These are phyloP conservation scores for Leptocoma aspasia DNA, from an alignment of 2,113 vertebrate genomes.

Conservation along the genomic window DNA sequence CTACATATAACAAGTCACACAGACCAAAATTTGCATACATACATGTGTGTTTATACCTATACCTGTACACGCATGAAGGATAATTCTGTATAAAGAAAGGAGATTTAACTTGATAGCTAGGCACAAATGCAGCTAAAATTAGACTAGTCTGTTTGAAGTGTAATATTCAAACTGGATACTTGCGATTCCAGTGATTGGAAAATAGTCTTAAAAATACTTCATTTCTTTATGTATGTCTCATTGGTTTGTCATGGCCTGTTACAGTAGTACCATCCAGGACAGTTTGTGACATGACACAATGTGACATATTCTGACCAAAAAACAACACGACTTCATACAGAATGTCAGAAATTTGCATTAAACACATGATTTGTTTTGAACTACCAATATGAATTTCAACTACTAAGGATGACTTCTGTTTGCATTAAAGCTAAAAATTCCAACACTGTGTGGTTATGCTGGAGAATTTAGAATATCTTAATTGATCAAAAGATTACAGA, in stretches of 20 bases:
- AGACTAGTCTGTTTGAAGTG: background rate
- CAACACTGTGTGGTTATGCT: background rate
- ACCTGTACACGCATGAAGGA: background rate
- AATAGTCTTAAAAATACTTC: conserved; percentile 44
- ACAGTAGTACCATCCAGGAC: background rate
- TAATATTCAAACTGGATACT: background rate
- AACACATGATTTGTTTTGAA: conserved; percentile 11
- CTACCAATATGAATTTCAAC: background rate
- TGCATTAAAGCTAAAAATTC: background rate
- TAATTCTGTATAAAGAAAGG: background rate
- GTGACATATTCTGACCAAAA: conserved; percentile 5
- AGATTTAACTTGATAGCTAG: background rate
- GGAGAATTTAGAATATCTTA: background rate
- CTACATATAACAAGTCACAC: background rate
- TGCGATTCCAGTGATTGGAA: background rate
- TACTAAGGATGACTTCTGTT: background rate
- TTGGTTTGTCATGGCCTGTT: conserved; percentile 27
- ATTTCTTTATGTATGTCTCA: conserved; percentile 1
- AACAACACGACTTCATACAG: background rate
- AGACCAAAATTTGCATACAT: background rate
- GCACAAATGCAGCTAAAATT: background rate
- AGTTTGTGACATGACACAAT: background rate
- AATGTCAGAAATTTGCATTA: conserved; percentile 39
- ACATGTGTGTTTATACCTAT: background rate
- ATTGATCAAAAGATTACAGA: background rate